Conservation (phyloP, 1,140 invertebrate species). For the Drosophila melanogaster region Release_6_plus_ISO1_MT NT_033777.3:19573001-19573500, state of each 20-base stretch:
- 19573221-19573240: not conserved
- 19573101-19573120: constrained; percentile 61
- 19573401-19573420: constrained; percentile 62
- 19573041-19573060: constrained; percentile 56
- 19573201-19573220: constrained; percentile 14
- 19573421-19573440: constrained; percentile 26
- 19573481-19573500: constrained; percentile 48
- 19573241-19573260: constrained; percentile 6
- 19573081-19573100: constrained; percentile 38
- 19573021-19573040: constrained; percentile 12
- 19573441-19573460: constrained; percentile 65
- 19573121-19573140: constrained; percentile 10
- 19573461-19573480: constrained; percentile 61
- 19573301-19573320: constrained; percentile 12
- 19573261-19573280: constrained; percentile 31
- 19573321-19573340: constrained; percentile 71
- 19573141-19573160: constrained; percentile 27
- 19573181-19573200: not conserved
- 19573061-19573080: constrained; percentile 14
- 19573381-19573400: constrained; percentile 75
- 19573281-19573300: constrained; percentile 58
- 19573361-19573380: constrained; percentile 75
- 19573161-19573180: constrained; percentile 1
- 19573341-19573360: constrained; percentile 82
- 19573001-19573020: constrained; percentile 21